phyloP scores from a whole-genome alignment of 2,113 vertebrate species.

The Pelecanoides urinatrix region DNA sequence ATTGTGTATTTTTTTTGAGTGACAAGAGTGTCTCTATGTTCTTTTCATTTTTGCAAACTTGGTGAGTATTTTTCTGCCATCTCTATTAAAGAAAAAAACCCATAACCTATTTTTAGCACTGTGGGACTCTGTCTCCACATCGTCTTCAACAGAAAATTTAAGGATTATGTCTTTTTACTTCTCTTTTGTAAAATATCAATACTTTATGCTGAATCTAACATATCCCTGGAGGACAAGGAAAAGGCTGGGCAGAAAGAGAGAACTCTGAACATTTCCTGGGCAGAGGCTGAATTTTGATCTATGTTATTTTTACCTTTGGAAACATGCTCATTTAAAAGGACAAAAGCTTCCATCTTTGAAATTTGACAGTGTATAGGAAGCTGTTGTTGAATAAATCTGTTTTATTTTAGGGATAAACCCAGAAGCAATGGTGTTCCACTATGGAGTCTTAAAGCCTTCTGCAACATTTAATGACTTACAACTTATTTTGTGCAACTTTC shows the following conservation, averaged over 20 bases:
- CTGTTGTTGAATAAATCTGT: not conserved
- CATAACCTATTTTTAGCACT: not conserved
- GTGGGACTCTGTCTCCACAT: not conserved
- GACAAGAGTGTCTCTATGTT: not conserved
- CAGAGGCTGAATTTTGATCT: conserved; percentile 16
- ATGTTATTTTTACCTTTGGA: conserved; percentile 9
- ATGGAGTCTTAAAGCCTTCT: not conserved
- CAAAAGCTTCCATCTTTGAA: conserved; percentile 24
- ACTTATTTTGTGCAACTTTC: not conserved
- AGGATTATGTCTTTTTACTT: conserved; percentile 19
- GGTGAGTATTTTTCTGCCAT: not conserved
- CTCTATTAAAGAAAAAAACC: not conserved
- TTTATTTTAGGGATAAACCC: not conserved
- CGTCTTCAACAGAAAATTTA: not conserved
- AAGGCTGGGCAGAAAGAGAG: not conserved
- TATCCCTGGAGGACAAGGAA: conserved; percentile 7
- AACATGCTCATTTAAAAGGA: conserved; percentile 6
- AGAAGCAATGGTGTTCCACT: not conserved
- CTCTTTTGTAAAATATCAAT: conserved; percentile 48
- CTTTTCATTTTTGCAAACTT: not conserved
- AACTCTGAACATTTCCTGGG: conserved; percentile 4
- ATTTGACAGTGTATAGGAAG: not conserved
- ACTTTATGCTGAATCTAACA: conserved; percentile 47
- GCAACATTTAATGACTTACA: not conserved
- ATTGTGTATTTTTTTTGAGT: not conserved